These are phyloP conservation scores for Fistularia commersonii DNA, from an alignment of 2,797 vertebrate genomes.

Conservation along the genomic window DNA sequence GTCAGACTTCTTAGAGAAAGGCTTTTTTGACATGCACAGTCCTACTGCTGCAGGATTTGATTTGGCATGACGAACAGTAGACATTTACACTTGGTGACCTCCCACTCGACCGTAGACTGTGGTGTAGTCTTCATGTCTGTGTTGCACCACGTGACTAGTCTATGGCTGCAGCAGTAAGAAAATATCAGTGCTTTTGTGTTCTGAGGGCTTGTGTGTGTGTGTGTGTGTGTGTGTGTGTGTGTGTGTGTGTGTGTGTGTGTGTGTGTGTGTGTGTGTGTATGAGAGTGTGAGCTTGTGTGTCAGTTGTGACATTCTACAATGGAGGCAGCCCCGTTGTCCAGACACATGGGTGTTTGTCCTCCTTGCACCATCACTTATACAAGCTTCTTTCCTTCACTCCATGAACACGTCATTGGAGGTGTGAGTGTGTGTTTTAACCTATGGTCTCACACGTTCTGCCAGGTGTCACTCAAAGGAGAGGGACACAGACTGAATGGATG, in stretches of 20 bases:
- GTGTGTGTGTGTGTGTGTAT: too few relatives aligned
- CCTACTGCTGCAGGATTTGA: constrained; percentile 46
- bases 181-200: too few relatives aligned
- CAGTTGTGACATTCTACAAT: too few relatives aligned
- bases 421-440: constrained; percentile 40
- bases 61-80: constrained; percentile 30
- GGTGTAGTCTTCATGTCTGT: not conserved
- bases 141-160: not conserved
- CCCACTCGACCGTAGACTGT: constrained; percentile 6
- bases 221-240: too few relatives aligned
- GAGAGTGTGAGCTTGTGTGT: too few relatives aligned
- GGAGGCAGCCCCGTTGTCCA: constrained; percentile 39
- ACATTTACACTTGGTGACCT: constrained; percentile 41
- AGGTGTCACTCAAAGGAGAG: constrained; percentile 38
- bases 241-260: too few relatives aligned
- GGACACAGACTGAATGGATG: constrained; percentile 4
- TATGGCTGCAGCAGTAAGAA: too few relatives aligned
- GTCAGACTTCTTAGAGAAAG: constrained; percentile 51
- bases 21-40: constrained; percentile 57
- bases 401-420: constrained; percentile 43
- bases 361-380: constrained; percentile 9
- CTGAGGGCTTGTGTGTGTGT: too few relatives aligned
- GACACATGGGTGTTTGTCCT: constrained; percentile 38
- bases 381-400: constrained; percentile 12
- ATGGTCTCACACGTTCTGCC: constrained; percentile 42